These are phyloP conservation scores for Drosophila tsacasi DNA, from an alignment of 1,140 invertebrate genomes.

Conservation along the genomic window DNA sequence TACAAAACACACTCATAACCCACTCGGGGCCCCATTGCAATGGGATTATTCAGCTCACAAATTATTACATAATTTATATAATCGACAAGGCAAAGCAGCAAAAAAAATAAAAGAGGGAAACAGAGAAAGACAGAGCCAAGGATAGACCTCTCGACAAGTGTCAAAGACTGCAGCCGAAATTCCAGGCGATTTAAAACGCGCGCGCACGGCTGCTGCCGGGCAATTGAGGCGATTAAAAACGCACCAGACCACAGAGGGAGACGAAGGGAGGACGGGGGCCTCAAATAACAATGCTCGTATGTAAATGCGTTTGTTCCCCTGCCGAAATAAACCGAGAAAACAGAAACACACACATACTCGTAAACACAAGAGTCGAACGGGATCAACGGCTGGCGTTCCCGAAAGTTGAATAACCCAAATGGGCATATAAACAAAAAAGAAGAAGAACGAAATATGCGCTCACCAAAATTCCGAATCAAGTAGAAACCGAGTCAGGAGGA, in stretches of 20 bases:
- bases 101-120: background rate
- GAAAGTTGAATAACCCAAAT: constrained; percentile 82
- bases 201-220: constrained; percentile 15
- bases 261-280: background rate
- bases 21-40: constrained; percentile 26
- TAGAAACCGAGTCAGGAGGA: constrained; percentile 6
- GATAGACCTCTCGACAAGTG: constrained; percentile 43
- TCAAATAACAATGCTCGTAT: constrained; percentile 57
- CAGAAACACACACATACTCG: constrained; percentile 32
- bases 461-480: constrained; percentile 20
- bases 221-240: constrained; percentile 65
- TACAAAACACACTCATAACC: background rate
- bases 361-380: constrained; percentile 65
- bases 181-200: constrained; percentile 58
- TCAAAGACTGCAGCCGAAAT: constrained; percentile 60
- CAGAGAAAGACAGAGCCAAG: no score
- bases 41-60: constrained; percentile 30
- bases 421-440: constrained; percentile 70
- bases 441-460: constrained; percentile 12
- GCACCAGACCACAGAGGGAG: background rate
- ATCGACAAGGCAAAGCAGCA: constrained; percentile 17
- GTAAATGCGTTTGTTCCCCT: constrained; percentile 79
- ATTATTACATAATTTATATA: constrained; percentile 67
- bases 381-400: constrained; percentile 73
- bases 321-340: constrained; percentile 50